Base-by-base conservation (phyloP, 2,113 vertebrate species). In the Mastomys natalensis region DNA sequence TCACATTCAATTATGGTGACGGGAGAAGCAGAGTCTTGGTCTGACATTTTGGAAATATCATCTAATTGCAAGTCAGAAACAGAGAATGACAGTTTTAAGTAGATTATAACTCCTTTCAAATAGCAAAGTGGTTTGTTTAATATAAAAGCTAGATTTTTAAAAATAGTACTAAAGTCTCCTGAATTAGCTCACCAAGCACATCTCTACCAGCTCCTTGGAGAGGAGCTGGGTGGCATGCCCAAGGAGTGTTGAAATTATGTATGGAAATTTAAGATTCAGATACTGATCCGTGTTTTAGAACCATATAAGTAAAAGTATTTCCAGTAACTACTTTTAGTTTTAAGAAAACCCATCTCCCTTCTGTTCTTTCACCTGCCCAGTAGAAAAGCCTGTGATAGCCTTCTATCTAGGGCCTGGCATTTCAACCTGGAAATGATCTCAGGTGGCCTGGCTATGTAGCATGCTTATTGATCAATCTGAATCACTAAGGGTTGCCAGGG, bases 1-100 rank as follows among this genome's bases (percentile, higher is more conserved):
- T 99, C 99, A 99, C 98, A 99, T 99, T 99, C 98, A 98, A 99
- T 99, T 99, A 99, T 72, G 87, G 95, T 98, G 98, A 99, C 3
- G 97, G 96, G 98, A 98, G 98, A 95, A 98, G 97, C 96, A 98
- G 97, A 98, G 98, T 98, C 97, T 97, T 74, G 80, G 97, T 97
- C 96, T 98, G 98, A 98, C 98, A 98, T 98, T 98, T 98, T 98
- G 98, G 98, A 98, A 98, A 98, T 98, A 98, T 62, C 95, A 96
- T 97, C 97, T 99, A 99, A 98, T 98, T 98, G 97, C 93, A 98
- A 99, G 98, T 97, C 98, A 99, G 98, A 98, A 99, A 98, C 97
- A 98, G 92, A 94, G 95, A 98, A 98, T 98, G 98, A 98, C 98
- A 99, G 97, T 97, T 98, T 98, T 98, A 98, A 98, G 97, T 97